Conservation (phyloP, 2,113 vertebrate genomes). For the Aptenodytes patagonicus region DNA sequence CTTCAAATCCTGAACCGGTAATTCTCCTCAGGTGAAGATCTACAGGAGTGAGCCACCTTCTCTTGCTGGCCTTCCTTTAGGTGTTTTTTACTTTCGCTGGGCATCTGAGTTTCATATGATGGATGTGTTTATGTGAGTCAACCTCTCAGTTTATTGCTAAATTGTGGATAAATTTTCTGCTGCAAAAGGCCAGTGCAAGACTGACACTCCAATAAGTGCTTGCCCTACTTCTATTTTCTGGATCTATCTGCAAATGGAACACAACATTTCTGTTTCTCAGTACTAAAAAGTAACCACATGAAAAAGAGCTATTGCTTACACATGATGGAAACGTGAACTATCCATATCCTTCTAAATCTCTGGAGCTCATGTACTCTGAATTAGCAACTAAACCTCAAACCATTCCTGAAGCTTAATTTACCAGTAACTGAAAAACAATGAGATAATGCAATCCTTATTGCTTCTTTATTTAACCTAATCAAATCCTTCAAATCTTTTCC, state of each 20-base stretch:
- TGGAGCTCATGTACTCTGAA: not conserved
- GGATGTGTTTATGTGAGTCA: not conserved
- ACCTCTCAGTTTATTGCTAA: not conserved
- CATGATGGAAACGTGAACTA: not conserved
- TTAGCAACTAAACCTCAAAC: slow-evolving; percentile 3
- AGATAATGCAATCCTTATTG: not conserved
- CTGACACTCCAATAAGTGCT: not conserved
- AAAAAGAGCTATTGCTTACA: not conserved
- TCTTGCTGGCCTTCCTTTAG: not conserved
- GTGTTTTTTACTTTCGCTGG: not conserved
- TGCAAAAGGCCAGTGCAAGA: not conserved
- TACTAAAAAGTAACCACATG: not conserved
- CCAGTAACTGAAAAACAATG: not conserved
- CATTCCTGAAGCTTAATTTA: not conserved
- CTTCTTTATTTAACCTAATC: not conserved
- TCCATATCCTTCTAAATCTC: not conserved
- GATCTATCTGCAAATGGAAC: not conserved
- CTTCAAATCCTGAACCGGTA: not conserved
- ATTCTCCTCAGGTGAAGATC: not conserved
- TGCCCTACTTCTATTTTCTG: not conserved
- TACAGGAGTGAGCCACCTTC: not conserved
- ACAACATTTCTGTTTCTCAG: not conserved
- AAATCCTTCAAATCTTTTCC: not conserved
- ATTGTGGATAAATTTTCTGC: not conserved
- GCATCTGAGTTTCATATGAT: not conserved